Evolutionary conservation across 2,113 vertebrate genomes (phyloP).

Genomic region (Lichenostomus cassidix): DNA sequence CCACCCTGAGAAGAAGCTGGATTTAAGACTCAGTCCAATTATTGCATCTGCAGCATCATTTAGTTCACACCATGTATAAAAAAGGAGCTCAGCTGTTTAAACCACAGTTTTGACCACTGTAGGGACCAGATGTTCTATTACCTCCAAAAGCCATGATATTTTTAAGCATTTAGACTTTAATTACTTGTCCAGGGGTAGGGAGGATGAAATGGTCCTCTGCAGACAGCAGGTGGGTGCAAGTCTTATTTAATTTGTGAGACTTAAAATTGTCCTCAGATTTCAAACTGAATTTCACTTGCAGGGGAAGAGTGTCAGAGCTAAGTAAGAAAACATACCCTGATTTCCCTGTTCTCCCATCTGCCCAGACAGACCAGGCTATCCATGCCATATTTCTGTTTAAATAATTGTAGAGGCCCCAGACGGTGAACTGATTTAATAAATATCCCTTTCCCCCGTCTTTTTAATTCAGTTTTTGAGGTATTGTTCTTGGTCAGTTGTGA

Average conservation of each 20-base stretch:
- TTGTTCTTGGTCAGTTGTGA: neutral
- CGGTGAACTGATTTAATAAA: neutral
- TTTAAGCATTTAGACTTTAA: neutral
- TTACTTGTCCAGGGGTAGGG: neutral
- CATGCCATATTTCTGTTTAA: neutral
- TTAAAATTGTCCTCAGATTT: neutral
- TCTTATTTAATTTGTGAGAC: neutral
- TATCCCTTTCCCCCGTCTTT: neutral
- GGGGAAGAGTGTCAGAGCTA: neutral
- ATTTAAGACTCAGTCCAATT: neutral
- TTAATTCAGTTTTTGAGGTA: neutral
- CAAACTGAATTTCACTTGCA: neutral
- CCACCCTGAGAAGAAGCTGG: neutral
- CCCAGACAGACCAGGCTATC: neutral
- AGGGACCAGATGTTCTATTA: neutral
- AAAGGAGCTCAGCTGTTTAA: neutral
- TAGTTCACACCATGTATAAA: neutral
- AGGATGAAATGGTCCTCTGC: neutral
- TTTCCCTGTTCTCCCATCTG: neutral
- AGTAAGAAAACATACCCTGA: neutral
- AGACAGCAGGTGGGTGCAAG: neutral
- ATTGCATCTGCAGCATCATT: accelerated
- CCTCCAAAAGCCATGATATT: neutral
- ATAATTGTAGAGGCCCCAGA: neutral
- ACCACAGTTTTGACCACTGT: neutral